Evolutionary conservation across 2,888 invertebrate genomes (phyloP).

Genomic region (Spicauda simplicius): DNA sequence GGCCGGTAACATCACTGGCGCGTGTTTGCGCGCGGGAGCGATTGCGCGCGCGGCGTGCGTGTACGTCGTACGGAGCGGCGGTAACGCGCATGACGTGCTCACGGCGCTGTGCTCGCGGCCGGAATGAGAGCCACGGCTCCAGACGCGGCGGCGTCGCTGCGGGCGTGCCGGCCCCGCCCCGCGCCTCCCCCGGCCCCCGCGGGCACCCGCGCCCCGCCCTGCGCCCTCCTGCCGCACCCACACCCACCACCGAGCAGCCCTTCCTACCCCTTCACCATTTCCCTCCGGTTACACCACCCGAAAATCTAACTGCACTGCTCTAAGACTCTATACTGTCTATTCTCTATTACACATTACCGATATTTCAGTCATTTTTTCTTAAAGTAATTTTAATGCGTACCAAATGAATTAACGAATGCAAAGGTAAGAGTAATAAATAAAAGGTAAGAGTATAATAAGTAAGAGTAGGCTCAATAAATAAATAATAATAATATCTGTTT

Average conservation of each 20-base stretch:
- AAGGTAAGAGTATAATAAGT: too few relatives aligned
- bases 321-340: neutral
- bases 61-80: constrained; percentile 49
- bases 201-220: constrained; percentile 41
- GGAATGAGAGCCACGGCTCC: constrained; percentile 45
- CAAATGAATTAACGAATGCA: too few relatives aligned
- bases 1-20: constrained; percentile 77
- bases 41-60: constrained; percentile 60
- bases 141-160: constrained; percentile 69
- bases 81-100: constrained; percentile 54
- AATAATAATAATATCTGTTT: too few relatives aligned
- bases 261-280: constrained; percentile 38
- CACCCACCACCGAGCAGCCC: constrained; percentile 41
- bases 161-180: constrained; percentile 48
- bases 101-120: constrained; percentile 44
- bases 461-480: too few relatives aligned
- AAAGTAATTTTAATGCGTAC: too few relatives aligned
- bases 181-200: constrained; percentile 46
- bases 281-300: neutral
- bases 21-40: constrained; percentile 66
- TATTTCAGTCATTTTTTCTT: neutral
- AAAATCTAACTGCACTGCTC: neutral
- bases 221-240: constrained; percentile 41
- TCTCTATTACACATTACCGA: neutral
- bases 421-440: too few relatives aligned